A percentile compares a stretch with the other conserved stretches of the same genome.
phyloP scores from a whole-genome alignment of 2,113 vertebrate genomes.

The Silurus asotus region DNA sequence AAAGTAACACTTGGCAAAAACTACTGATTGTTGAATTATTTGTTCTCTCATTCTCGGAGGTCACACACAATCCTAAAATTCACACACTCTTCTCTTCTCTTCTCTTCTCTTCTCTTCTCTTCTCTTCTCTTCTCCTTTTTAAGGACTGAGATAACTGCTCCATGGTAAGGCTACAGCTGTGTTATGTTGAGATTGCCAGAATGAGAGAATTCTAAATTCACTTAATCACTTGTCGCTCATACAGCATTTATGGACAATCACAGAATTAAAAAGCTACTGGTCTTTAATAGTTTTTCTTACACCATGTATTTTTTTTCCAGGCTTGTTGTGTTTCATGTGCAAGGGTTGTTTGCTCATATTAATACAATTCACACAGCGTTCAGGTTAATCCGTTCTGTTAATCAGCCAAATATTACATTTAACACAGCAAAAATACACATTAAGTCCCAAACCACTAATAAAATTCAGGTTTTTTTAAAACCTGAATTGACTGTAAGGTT shows the following conservation, averaged over 20 bases:
- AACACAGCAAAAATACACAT: neutral
- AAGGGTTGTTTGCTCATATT: neutral
- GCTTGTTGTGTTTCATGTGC: neutral
- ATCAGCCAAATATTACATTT: neutral
- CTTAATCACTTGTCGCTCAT: neutral
- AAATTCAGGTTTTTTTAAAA: neutral
- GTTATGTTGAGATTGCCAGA: neutral
- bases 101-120: neutral
- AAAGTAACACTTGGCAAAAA: conserved; percentile 32
- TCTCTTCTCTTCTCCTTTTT: neutral
- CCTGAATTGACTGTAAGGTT: neutral
- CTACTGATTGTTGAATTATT: neutral
- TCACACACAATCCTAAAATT: neutral
- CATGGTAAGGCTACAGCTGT: neutral
- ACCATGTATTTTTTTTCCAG: neutral
- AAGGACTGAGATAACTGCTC: neutral
- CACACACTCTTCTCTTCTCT: neutral
- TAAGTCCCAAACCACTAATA: neutral
- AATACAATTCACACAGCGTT: neutral
- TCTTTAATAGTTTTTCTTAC: neutral
- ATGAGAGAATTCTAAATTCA: neutral
- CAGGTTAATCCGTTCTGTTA: neutral
- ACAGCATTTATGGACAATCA: neutral
- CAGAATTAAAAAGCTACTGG: neutral
- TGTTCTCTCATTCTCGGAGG: neutral